These are phyloP conservation scores for Ochropleura leucogaster DNA, from an alignment of 2,888 invertebrate genomes.

Conservation along the genomic window DNA sequence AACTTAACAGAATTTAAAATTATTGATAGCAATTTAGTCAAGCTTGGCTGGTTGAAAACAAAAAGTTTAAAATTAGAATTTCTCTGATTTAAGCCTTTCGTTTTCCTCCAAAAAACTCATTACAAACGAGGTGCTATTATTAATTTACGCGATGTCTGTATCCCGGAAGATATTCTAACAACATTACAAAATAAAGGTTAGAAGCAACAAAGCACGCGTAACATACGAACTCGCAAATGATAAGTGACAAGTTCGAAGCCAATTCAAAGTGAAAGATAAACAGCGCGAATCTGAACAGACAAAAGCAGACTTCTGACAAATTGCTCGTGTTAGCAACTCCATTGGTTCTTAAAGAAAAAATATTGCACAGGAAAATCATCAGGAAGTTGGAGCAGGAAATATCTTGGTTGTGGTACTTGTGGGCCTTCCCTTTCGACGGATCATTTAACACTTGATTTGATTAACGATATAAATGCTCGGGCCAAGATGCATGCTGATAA, in stretches of 20 bases:
- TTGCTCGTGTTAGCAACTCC: constrained; percentile 82
- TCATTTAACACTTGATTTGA: constrained; percentile 85
- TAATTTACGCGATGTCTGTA: constrained; percentile 20
- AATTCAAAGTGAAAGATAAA: constrained; percentile 74
- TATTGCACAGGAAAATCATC: constrained; percentile 81
- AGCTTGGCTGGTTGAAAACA: neutral
- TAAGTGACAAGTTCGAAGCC: constrained; percentile 63
- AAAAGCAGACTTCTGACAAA: constrained; percentile 83
- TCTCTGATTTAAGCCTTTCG: neutral
- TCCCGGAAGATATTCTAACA: constrained; percentile 24
- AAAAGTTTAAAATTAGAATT: neutral
- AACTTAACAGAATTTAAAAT: neutral
- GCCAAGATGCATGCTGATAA: constrained; percentile 61
- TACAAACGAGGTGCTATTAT: constrained; percentile 11
- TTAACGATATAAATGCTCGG: constrained; percentile 76
- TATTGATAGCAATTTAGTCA: neutral
- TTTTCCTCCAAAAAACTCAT: constrained; percentile 9
- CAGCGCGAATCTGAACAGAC: constrained; percentile 76
- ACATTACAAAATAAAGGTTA: constrained; percentile 29
- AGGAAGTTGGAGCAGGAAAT: constrained; percentile 76
- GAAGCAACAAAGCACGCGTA: constrained; percentile 26
- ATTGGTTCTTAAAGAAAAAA: constrained; percentile 84
- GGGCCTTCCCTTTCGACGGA: constrained; percentile 72
- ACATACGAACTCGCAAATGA: constrained; percentile 53
- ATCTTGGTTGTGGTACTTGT: constrained; percentile 76